A percentile compares a stretch with the other conserved stretches of the same genome.
Conservation (phyloP, 2,113 vertebrate species). For the Tachuris rubrigastra region DNA sequence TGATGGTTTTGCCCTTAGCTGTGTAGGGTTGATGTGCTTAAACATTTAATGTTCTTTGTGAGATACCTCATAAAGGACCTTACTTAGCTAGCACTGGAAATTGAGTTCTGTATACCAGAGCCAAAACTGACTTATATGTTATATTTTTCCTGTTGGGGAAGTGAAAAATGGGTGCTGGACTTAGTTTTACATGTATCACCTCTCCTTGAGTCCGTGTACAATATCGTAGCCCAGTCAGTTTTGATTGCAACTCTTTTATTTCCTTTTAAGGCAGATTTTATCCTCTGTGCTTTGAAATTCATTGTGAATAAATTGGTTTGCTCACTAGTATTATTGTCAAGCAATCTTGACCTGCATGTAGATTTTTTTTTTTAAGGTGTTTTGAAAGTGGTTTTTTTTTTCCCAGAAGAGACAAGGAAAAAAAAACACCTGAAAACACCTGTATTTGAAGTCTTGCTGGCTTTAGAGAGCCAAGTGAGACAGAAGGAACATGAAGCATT, state of each 20-base stretch:
- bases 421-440: neutral
- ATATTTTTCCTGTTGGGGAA: neutral
- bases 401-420: neutral
- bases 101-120: neutral
- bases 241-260: neutral
- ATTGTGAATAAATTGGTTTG: neutral
- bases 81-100: neutral
- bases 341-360: neutral
- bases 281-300: neutral
- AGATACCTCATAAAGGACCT: neutral
- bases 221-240: neutral
- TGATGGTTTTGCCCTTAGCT: neutral
- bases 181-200: neutral
- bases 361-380: neutral
- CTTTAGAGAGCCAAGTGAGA: neutral
- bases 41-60: neutral
- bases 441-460: neutral
- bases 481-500: neutral
- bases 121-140: neutral
- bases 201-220: neutral
- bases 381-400: conserved; percentile 11
- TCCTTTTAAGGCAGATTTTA: neutral
- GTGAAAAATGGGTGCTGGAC: neutral
- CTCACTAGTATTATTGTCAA: neutral
- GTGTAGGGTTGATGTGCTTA: neutral